Conservation (phyloP, 2,113 vertebrate species). For the Rutilus rutilus region DNA sequence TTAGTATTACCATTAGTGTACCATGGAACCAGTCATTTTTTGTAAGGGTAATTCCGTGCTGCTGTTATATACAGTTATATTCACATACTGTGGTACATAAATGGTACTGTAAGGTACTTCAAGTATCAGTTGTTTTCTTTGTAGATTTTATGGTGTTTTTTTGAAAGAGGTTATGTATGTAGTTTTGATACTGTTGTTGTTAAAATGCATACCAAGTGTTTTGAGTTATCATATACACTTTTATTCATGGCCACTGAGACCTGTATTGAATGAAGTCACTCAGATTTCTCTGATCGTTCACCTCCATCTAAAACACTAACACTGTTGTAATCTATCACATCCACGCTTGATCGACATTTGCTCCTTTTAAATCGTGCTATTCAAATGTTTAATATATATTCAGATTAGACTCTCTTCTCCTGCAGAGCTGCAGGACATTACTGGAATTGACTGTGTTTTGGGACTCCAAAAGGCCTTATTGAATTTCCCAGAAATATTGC, state of each 20-base stretch:
- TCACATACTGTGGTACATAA: neutral
- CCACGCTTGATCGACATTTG: neutral
- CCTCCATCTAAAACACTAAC: neutral
- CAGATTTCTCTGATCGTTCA: neutral
- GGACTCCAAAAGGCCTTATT: conserved; percentile 38
- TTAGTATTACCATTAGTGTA: neutral
- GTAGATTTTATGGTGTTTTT: neutral
- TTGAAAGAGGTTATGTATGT: neutral
- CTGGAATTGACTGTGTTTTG: conserved; percentile 6
- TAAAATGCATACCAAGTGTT: neutral
- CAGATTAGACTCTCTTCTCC: conserved; percentile 7
- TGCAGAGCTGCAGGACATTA: conserved; percentile 6
- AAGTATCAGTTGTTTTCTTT: neutral
- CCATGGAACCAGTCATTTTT: neutral
- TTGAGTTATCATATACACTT: neutral
- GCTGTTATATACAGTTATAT: neutral
- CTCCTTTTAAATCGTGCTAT: conserved; percentile 24
- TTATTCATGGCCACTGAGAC: neutral
- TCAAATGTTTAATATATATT: conserved; percentile 47
- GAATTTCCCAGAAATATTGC: conserved; percentile 46
- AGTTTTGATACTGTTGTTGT: neutral
- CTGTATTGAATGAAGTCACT: neutral
- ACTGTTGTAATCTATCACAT: neutral
- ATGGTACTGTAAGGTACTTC: neutral
- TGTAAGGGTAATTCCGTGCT: neutral